phyloP scores from a whole-genome alignment of 2,888 invertebrate species.

The Mermis nigrescens region DNA sequence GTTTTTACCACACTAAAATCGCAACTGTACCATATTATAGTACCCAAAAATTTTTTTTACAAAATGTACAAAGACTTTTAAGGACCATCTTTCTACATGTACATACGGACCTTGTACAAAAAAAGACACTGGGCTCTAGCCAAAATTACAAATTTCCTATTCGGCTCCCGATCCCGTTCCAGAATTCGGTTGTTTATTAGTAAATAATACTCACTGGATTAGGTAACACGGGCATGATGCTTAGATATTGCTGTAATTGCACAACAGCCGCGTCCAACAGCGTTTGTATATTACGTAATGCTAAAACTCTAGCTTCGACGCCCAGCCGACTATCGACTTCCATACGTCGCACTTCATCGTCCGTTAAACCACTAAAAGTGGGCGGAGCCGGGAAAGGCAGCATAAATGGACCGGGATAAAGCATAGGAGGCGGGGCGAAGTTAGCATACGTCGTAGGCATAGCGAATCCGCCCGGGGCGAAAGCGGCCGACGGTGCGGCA shows the following conservation, averaged over 20 bases:
- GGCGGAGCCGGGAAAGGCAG: slow-evolving; percentile 27
- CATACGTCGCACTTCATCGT: slow-evolving; percentile 64
- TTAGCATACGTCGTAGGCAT: slow-evolving; percentile 5
- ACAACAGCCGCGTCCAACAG: slow-evolving; percentile 78
- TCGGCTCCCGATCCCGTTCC: too few relatives aligned
- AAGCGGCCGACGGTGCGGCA: slow-evolving; percentile 12
- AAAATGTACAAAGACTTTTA: too few relatives aligned
- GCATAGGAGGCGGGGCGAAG: not conserved
- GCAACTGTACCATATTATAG: too few relatives aligned
- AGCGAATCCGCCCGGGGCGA: not conserved
- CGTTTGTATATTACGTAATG: slow-evolving; percentile 61
- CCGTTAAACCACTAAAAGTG: slow-evolving; percentile 49
- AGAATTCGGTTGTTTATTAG: too few relatives aligned
- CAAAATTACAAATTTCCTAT: too few relatives aligned
- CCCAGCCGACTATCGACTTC: slow-evolving; percentile 71
- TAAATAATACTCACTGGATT: too few relatives aligned
- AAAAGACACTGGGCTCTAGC: too few relatives aligned
- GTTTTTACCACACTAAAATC: too few relatives aligned
- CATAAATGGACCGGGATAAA: slow-evolving; percentile 22
- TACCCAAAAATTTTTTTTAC: too few relatives aligned
- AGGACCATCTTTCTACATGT: too few relatives aligned
- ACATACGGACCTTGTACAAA: too few relatives aligned
- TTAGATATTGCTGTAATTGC: slow-evolving; percentile 71
- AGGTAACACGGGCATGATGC: slow-evolving; percentile 13
- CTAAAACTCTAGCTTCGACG: slow-evolving; percentile 70